Percentiles rank a stretch among this genome's conserved stretches.
Conservation (phyloP, 64 coral and sea anemone species). For the Pocillopora verrucosa region DNA sequence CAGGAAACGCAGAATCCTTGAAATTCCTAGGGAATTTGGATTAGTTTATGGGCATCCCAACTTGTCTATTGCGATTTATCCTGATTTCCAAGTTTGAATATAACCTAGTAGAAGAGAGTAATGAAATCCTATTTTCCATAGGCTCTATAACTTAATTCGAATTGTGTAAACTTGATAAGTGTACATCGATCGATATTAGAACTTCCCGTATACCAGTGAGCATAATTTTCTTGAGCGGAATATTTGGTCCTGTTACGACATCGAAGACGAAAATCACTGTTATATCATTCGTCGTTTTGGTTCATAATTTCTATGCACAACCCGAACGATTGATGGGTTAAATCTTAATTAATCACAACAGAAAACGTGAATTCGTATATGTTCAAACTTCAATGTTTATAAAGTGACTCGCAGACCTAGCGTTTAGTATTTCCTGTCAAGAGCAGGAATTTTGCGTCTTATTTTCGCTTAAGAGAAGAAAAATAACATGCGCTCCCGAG, state of each 20-base stretch:
- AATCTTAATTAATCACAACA: neutral
- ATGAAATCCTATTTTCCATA: neutral
- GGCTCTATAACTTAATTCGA: neutral
- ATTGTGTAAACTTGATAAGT: neutral
- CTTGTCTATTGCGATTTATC: neutral
- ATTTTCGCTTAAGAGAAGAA: neutral
- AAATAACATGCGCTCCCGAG: neutral
- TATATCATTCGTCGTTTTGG: neutral
- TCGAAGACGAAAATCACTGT: neutral
- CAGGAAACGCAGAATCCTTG: slow-evolving; percentile 50
- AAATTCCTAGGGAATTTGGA: slow-evolving; percentile 40
- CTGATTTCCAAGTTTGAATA: neutral
- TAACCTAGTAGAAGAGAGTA: neutral
- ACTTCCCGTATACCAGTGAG: neutral
- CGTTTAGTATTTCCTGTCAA: slow-evolving; percentile 14
- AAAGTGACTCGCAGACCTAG: too few species aligned
- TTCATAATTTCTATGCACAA: neutral
- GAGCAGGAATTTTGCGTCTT: neutral
- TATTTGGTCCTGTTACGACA: slow-evolving; percentile 2
- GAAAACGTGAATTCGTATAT: neutral
- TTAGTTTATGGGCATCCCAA: slow-evolving; percentile 9
- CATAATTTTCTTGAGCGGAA: slow-evolving; percentile 20
- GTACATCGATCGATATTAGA: slow-evolving; percentile 11
- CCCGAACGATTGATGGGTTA: neutral
- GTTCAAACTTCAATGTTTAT: neutral